Base-by-base conservation (phyloP, 64 coral and sea anemone genomes). In the Porites australiensis region DNA sequence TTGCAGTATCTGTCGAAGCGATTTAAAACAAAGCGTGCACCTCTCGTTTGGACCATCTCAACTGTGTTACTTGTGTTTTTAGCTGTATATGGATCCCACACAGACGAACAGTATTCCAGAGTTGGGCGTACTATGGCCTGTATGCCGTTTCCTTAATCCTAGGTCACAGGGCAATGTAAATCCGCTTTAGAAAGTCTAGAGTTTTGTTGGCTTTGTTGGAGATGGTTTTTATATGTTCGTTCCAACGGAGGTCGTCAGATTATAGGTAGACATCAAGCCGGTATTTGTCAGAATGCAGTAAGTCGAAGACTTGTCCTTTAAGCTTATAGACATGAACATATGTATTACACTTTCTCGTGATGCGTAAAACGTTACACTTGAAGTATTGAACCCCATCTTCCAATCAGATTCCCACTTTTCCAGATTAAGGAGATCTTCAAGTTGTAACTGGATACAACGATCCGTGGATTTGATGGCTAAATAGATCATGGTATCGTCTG, bases 181-280 rank as follows among this genome's bases (percentile, higher is more conserved):
- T 89, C 62, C 87, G 27, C 74, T 79, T 89, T 14, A 89, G 55
- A 89, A 89, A 89, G 22, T 37, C 87, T 0, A 89, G 59, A 14
- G 73, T 49, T 53, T 89, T 89, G 53, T 77, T 76, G 12, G 87
- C 72, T 55, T 22, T 89, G 22, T 79, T 79, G 3, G 75, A 51
- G 49, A 84, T 92, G 59, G 55, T 91, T 72, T 44, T 82, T 15
- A 91, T 55, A 18, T 83, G 79, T 44, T 82, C 79, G 45, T 74
- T 91, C 89, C 90, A 93, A 8, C 72, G 37, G 21, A 93, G 72
- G 50, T 93, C 83, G 16, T 65, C 64, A 8, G 90, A 93, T 18
- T n/a, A n/a, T n/a, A 93, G 72, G 37, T 93, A 49, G 22, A 93
- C 70, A 61, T 82, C 90, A 68, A 93, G 83, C n/a, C n/a, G n/a